A percentile compares a stretch with the other conserved stretches of the same genome.
Evolutionary conservation across 1,140 invertebrate species (phyloP).

Genomic region (Carposina sasakii): DNA sequence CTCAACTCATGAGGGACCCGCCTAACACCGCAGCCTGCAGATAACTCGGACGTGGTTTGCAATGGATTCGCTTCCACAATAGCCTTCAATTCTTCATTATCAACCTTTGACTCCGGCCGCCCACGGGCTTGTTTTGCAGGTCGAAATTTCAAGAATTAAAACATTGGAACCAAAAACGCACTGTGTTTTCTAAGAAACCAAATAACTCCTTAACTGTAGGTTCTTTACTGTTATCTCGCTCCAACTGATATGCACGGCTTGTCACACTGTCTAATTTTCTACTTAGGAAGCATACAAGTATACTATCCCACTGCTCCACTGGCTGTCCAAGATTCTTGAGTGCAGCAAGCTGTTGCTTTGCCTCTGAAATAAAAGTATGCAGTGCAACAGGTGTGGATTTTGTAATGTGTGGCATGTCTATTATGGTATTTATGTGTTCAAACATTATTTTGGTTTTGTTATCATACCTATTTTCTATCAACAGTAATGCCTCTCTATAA

Average conservation of each 20-base stretch:
- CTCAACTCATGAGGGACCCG: slow-evolving; percentile 4
- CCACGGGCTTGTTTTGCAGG: slow-evolving; percentile 18
- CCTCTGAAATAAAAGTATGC: background rate
- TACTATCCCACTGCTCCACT: background rate
- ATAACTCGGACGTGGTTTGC: slow-evolving; percentile 11
- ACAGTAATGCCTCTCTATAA: slow-evolving; percentile 2
- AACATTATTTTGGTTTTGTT: slow-evolving; percentile 3
- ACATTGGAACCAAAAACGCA: slow-evolving; percentile 16
- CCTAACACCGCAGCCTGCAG: slow-evolving; percentile 4
- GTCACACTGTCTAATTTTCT: background rate
- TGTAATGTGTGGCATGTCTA: slow-evolving; percentile 10
- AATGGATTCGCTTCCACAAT: slow-evolving; percentile 26
- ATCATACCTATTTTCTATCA: slow-evolving; percentile 14
- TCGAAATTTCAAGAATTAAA: slow-evolving; percentile 26
- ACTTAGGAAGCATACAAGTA: background rate
- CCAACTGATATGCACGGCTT: background rate
- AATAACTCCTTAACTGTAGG: background rate
- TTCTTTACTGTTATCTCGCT: background rate
- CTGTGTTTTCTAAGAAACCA: background rate
- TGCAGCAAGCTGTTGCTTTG: slow-evolving; percentile 8
- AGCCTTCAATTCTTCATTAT: slow-evolving; percentile 23
- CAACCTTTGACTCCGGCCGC: slow-evolving; percentile 18
- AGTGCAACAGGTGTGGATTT: slow-evolving; percentile 3
- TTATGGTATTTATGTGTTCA: slow-evolving; percentile 9
- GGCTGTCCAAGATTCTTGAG: background rate